Evolutionary conservation across 2,113 vertebrate species (phyloP).

Genomic region (Leptodactylus fuscus): DNA sequence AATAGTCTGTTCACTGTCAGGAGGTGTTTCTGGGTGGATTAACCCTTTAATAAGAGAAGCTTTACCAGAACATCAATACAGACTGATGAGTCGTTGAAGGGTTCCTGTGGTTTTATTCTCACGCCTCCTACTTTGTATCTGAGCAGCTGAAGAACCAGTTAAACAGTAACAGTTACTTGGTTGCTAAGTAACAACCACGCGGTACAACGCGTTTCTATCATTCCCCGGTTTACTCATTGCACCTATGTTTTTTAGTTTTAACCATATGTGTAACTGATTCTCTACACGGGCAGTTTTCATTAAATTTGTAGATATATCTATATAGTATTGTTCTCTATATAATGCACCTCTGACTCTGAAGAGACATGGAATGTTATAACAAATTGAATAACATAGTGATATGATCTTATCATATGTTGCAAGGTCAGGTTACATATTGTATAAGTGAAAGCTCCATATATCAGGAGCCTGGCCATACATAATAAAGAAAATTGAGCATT

Average conservation of each 20-base stretch:
- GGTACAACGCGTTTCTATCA: neutral
- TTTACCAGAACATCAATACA: no score
- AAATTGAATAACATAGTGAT: neutral
- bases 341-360: neutral
- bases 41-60: neutral
- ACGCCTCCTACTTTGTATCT: neutral
- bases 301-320: neutral
- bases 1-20: neutral
- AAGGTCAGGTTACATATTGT: neutral
- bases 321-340: neutral
- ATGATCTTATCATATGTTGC: neutral
- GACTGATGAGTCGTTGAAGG: neutral
- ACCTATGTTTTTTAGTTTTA: neutral
- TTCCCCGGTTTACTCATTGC: conserved; percentile 15
- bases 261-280: neutral
- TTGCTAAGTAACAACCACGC: conserved; percentile 26
- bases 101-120: conserved; percentile 40
- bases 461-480: no score
- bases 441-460: neutral
- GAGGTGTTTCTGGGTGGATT: neutral
- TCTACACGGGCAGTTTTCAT: neutral
- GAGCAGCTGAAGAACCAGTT: conserved; percentile 45
- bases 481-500: no score
- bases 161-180: conserved; percentile 47
- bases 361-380: neutral